Evolutionary conservation across 2,888 invertebrate species (phyloP).

Genomic region (Sinhomidia bicolor): DNA sequence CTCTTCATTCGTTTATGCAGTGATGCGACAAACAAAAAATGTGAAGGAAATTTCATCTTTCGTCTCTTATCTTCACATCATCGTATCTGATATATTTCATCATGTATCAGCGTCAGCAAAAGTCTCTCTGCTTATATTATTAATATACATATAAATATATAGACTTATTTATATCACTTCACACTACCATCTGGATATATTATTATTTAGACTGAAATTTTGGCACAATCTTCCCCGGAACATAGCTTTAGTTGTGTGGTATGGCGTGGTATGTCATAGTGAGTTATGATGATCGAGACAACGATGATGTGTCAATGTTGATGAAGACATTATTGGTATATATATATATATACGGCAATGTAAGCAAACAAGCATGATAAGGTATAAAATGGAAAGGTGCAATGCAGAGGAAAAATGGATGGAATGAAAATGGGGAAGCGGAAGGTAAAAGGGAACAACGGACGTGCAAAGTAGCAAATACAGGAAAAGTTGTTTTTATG

Average conservation of each 20-base stretch:
- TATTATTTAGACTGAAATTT: neutral
- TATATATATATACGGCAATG: too few relatives aligned
- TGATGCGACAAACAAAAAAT: too few relatives aligned
- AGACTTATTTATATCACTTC: too few relatives aligned
- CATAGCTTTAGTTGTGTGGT: neutral
- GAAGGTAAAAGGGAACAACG: neutral
- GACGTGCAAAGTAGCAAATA: neutral
- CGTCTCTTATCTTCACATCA: too few relatives aligned
- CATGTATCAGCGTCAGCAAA: too few relatives aligned
- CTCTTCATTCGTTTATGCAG: too few relatives aligned
- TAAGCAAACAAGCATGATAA: too few relatives aligned
- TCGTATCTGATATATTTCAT: too few relatives aligned
- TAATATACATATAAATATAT: too few relatives aligned
- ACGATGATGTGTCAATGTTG: neutral
- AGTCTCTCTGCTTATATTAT: too few relatives aligned
- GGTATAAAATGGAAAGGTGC: neutral
- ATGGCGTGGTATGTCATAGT: neutral
- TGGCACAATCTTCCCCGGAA: neutral
- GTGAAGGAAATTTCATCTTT: too few relatives aligned
- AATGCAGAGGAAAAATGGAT: constrained; percentile 19
- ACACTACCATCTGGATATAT: neutral
- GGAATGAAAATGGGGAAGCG: neutral
- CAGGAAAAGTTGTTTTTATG: too few relatives aligned
- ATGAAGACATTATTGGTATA: neutral
- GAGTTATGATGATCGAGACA: neutral